These are phyloP conservation scores for Otis tarda DNA, from an alignment of 2,113 vertebrate species.

Conservation along the genomic window DNA sequence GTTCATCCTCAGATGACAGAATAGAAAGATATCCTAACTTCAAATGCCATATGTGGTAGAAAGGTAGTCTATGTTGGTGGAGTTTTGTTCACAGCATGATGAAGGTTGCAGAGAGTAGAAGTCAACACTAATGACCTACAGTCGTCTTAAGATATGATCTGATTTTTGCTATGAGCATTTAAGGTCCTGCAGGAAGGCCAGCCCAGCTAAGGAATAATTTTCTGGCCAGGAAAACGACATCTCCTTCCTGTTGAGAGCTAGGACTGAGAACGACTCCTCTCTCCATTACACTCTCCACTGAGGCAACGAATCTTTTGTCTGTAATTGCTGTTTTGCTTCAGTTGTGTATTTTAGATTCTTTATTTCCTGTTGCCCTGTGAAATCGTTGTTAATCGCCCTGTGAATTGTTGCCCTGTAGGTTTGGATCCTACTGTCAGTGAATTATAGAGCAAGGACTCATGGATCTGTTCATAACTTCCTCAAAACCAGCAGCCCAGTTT, in stretches of 20 bases:
- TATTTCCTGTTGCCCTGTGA: neutral
- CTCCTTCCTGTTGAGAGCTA: neutral
- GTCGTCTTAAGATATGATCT: neutral
- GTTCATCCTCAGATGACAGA: neutral
- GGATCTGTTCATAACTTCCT: neutral
- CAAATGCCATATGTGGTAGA: neutral
- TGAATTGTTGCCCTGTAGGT: no score
- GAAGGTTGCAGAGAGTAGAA: neutral
- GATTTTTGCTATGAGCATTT: neutral
- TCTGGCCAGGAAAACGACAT: neutral
- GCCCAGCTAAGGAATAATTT: neutral
- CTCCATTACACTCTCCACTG: neutral
- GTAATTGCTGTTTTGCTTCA: neutral
- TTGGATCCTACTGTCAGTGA: neutral
- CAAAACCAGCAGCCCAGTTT: neutral
- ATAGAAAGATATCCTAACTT: neutral
- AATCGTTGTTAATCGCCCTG: neutral
- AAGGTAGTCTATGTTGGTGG: neutral
- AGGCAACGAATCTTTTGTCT: neutral
- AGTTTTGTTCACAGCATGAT: neutral
- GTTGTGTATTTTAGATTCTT: neutral
- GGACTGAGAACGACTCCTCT: neutral
- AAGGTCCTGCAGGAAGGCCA: neutral
- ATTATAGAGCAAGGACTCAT: neutral
- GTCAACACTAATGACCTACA: neutral